Conservation (phyloP, 37 sponge, comb jelly and placozoan genomes). For the Agelas oroides region DNA sequence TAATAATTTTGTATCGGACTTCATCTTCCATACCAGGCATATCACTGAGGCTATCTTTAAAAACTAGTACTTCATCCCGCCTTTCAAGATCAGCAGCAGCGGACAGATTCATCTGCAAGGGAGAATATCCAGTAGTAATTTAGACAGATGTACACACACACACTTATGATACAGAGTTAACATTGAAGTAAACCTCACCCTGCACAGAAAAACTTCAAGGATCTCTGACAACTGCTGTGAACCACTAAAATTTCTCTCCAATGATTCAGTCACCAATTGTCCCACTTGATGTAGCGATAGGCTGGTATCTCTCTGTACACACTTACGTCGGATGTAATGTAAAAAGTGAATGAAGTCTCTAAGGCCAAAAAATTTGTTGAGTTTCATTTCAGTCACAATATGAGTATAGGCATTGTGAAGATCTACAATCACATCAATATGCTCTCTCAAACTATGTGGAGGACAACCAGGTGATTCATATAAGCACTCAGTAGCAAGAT, state of each 20-base stretch:
- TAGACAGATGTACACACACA: too few relatives aligned
- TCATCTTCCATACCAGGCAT: slow-evolving; percentile 49
- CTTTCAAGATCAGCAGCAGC: neutral
- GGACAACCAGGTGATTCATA: slow-evolving; percentile 37
- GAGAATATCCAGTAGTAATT: too few relatives aligned
- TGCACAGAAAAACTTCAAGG: slow-evolving; percentile 28
- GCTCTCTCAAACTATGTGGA: slow-evolving; percentile 17
- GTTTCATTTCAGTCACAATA: slow-evolving; percentile 11
- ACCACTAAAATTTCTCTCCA: slow-evolving; percentile 91
- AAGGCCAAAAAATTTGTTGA: slow-evolving; percentile 71
- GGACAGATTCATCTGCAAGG: too few relatives aligned
- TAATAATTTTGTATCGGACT: slow-evolving; percentile 73
- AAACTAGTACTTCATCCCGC: slow-evolving; percentile 52
- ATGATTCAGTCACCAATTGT: slow-evolving; percentile 56
- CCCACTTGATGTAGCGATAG: slow-evolving; percentile 6
- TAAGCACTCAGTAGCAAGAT: slow-evolving; percentile 61
- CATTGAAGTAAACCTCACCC: neutral
- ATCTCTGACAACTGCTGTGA: slow-evolving; percentile 39
- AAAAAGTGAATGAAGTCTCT: slow-evolving; percentile 83
- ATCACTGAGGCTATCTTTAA: slow-evolving; percentile 61
- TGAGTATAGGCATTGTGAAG: slow-evolving; percentile 60
- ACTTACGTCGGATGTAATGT: slow-evolving; percentile 55
- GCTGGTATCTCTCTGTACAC: neutral
- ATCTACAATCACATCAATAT: slow-evolving; percentile 28
- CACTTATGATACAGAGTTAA: too few relatives aligned